Conservation (phyloP, 1,140 invertebrate species). For the Drosophila sproati region DNA sequence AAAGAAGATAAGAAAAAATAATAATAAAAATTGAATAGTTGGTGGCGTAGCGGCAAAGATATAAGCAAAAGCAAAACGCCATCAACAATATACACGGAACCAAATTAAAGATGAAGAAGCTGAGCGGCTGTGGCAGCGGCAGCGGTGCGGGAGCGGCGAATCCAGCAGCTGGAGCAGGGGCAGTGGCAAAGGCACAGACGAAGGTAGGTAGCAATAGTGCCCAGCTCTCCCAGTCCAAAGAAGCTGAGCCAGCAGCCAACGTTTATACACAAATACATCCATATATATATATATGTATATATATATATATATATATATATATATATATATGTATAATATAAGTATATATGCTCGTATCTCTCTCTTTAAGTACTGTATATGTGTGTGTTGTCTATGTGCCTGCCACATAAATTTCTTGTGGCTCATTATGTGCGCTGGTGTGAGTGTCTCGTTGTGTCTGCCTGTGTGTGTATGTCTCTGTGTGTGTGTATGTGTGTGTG, state of each 20-base stretch:
- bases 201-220: slow-evolving; percentile 18
- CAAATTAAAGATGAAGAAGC: slow-evolving; percentile 82
- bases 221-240: slow-evolving; percentile 9
- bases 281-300: neutral
- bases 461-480: slow-evolving; percentile 15
- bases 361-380: slow-evolving; percentile 1
- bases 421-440: slow-evolving; percentile 62
- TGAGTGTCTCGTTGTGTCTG: slow-evolving; percentile 14
- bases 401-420: slow-evolving; percentile 73
- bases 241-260: slow-evolving; percentile 39
- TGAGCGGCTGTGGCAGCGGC: slow-evolving; percentile 27
- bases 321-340: neutral
- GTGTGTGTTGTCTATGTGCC: slow-evolving; percentile 66
- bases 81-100: slow-evolving; percentile 81
- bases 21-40: slow-evolving; percentile 63
- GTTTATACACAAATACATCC: slow-evolving; percentile 14
- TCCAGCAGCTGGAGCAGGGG: slow-evolving; percentile 10
- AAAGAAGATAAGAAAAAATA: slow-evolving; percentile 48
- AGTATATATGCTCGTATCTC: slow-evolving; percentile 1
- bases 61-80: slow-evolving; percentile 81
- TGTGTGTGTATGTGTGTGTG: slow-evolving; percentile 42
- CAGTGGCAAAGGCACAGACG: slow-evolving; percentile 15
- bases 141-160: slow-evolving; percentile 5
- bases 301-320: neutral
- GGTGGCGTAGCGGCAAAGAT: slow-evolving; percentile 65